Percentiles rank a stretch among this genome's conserved stretches.
Conservation (phyloP, 1,140 invertebrate species). For the Zaprionus gabonicus region DNA sequence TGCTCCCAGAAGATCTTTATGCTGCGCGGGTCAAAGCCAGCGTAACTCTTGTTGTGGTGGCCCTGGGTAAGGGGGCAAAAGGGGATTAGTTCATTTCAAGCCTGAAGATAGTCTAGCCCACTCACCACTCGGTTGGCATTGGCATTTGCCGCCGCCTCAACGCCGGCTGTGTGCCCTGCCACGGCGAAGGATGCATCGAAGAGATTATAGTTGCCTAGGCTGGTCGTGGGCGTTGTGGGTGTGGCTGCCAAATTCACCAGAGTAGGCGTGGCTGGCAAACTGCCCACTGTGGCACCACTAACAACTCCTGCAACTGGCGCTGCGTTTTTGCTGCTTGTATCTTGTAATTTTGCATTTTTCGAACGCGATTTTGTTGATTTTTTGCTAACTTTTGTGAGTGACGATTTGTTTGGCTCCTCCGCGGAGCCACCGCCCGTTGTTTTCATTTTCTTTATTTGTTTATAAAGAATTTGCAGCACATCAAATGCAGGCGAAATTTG, state of each 20-base stretch:
- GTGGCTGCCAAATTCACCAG: conserved; percentile 67
- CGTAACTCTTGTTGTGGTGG: conserved; percentile 77
- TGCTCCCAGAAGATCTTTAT: conserved; percentile 84
- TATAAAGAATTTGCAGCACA: conserved; percentile 12
- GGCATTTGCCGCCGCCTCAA: conserved; percentile 28
- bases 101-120: too few species aligned
- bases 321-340: conserved; percentile 47
- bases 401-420: conserved; percentile 67
- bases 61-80: conserved; percentile 34
- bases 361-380: conserved; percentile 78
- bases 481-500: neutral
- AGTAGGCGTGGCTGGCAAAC: conserved; percentile 57
- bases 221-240: conserved; percentile 73
- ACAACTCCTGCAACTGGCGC: conserved; percentile 16
- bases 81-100: neutral
- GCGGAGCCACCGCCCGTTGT: conserved; percentile 51
- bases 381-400: conserved; percentile 65
- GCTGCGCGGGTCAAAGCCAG: conserved; percentile 73
- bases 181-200: conserved; percentile 69
- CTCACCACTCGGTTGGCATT: conserved; percentile 46
- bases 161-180: conserved; percentile 26
- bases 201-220: conserved; percentile 57
- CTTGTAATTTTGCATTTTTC: conserved; percentile 66
- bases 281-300: conserved; percentile 43
- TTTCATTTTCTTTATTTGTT: conserved; percentile 62